Conservation (phyloP, 2,113 vertebrate species). For the Lichenostomus cassidix region DNA sequence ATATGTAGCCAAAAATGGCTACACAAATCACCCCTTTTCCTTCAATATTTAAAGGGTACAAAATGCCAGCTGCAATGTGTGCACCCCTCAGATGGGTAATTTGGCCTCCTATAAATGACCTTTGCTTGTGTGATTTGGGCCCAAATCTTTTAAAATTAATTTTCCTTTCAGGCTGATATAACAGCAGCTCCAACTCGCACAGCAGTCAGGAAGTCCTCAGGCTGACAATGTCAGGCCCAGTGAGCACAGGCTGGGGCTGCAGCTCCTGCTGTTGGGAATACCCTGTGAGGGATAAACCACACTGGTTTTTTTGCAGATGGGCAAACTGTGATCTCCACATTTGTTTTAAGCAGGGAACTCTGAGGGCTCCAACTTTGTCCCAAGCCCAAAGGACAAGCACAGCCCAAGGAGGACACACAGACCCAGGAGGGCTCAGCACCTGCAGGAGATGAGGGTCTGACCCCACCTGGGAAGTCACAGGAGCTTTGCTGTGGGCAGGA, state of each 20-base stretch:
- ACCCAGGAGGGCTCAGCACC: not conserved
- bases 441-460: fast-evolving
- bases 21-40: not conserved
- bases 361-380: not conserved
- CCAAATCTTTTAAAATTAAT: not conserved
- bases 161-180: not conserved
- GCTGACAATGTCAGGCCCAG: not conserved
- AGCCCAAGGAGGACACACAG: not conserved
- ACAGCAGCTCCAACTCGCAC: not conserved
- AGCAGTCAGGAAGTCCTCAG: not conserved
- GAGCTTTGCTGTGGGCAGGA: not conserved
- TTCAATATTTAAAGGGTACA: not conserved
- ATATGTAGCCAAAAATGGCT: not conserved
- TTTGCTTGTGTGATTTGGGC: not conserved
- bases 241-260: fast-evolving
- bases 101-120: not conserved
- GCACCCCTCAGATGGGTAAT: not conserved
- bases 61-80: not conserved
- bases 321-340: not conserved
- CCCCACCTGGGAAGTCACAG: not conserved
- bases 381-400: not conserved
- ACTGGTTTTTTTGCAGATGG: not conserved
- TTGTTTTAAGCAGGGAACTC: not conserved
- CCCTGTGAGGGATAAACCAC: not conserved
- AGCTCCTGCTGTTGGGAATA: not conserved